Percentiles rank a stretch among this genome's conserved stretches.
These are phyloP conservation scores for Lepus timidus DNA, from an alignment of 2,113 vertebrate species.

Conservation along the genomic window DNA sequence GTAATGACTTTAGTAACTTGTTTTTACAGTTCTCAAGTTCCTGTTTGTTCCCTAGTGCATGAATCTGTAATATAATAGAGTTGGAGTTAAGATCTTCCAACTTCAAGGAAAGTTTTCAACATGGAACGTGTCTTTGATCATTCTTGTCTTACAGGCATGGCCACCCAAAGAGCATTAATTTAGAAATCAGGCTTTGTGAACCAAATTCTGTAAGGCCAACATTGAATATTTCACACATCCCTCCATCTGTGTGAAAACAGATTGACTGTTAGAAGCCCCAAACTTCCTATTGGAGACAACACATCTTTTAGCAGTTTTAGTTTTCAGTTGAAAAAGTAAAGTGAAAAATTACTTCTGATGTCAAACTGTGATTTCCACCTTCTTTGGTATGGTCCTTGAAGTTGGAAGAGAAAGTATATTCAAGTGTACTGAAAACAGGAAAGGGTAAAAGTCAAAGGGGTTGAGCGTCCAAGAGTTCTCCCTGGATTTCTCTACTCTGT, in stretches of 20 bases:
- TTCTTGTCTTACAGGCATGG: background rate
- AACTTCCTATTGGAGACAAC: background rate
- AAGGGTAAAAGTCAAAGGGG: background rate
- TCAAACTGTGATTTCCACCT: slow-evolving; percentile 78
- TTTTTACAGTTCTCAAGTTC: slow-evolving; percentile 72
- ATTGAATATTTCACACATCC: background rate
- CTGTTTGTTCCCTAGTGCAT: slow-evolving; percentile 72
- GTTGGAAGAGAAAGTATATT: background rate
- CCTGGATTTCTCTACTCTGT: background rate
- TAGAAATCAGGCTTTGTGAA: slow-evolving; percentile 31
- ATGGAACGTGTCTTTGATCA: slow-evolving; percentile 58
- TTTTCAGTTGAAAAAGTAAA: slow-evolving; percentile 75
- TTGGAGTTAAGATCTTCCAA: slow-evolving; percentile 73
- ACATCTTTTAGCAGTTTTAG: slow-evolving; percentile 63
- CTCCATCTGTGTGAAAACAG: background rate
- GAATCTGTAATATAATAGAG: background rate
- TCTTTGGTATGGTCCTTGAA: background rate
- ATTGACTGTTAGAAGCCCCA: slow-evolving; percentile 24
- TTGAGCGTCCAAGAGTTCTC: background rate
- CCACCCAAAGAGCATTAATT: slow-evolving; percentile 50
- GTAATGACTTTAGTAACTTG: slow-evolving; percentile 72
- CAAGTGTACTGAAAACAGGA: slow-evolving; percentile 25
- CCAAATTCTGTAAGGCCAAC: background rate
- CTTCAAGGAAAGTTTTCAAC: slow-evolving; percentile 28
- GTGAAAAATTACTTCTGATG: slow-evolving; percentile 81